These are phyloP conservation scores for Girardinichthys multiradiatus DNA, from an alignment of 2,113 vertebrate species.

Conservation along the genomic window DNA sequence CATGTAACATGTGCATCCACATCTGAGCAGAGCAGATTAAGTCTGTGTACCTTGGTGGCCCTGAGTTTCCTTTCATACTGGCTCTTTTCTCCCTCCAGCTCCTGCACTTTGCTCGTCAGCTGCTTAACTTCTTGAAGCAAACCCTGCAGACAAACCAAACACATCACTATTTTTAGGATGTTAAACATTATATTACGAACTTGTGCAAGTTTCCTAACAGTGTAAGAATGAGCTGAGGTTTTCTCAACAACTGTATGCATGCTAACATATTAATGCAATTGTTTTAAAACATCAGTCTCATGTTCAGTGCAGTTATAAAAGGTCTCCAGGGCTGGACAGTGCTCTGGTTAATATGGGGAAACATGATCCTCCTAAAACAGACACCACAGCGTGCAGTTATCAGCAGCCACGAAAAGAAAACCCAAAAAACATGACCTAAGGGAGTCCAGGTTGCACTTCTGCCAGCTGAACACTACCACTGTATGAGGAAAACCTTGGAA, in stretches of 20 bases:
- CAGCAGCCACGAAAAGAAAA: conserved; percentile 45
- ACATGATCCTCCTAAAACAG: conserved; percentile 55
- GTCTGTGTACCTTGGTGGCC: conserved; percentile 88
- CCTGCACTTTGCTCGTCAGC: conserved; percentile 92
- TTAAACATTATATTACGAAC: neutral
- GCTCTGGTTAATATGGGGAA: conserved; percentile 54
- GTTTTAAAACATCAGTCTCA: conserved; percentile 35
- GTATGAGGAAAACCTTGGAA: conserved; percentile 10
- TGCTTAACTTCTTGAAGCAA: conserved; percentile 87
- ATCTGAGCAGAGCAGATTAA: neutral
- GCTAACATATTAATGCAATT: conserved; percentile 20
- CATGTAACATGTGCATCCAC: neutral
- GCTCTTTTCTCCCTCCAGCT: conserved; percentile 90
- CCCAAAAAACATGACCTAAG: conserved; percentile 38
- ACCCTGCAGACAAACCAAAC: conserved; percentile 78
- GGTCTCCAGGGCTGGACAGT: conserved; percentile 29
- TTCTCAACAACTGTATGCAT: conserved; percentile 29
- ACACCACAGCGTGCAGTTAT: conserved; percentile 74
- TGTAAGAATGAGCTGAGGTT: conserved; percentile 11
- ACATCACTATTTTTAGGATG: neutral
- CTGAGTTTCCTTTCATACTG: conserved; percentile 93
- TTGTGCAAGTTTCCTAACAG: neutral
- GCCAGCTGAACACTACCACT: conserved; percentile 6
- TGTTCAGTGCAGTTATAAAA: conserved; percentile 57
- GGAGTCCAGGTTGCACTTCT: conserved; percentile 24